phyloP scores from a whole-genome alignment of 1,140 invertebrate genomes.

The Panagrolaimus sp. region DNA sequence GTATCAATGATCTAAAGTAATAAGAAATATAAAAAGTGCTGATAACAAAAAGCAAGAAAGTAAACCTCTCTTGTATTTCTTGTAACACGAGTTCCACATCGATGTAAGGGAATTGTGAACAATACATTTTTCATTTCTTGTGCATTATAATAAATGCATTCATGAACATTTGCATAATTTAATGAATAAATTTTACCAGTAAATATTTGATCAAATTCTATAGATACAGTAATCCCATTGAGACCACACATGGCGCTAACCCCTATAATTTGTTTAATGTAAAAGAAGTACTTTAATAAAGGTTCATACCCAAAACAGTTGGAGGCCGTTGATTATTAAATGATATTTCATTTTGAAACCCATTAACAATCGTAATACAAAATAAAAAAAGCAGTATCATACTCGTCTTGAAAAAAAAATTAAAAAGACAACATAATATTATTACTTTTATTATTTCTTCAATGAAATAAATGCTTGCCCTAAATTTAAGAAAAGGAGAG shows the following conservation, averaged over 20 bases:
- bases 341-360: no score
- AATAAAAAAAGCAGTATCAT: no score
- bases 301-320: not conserved
- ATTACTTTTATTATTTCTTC: no score
- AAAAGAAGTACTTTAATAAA: not conserved
- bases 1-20: conserved; percentile 29
- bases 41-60: conserved; percentile 14
- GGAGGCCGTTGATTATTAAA: not conserved
- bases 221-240: conserved; percentile 51
- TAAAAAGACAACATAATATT: no score
- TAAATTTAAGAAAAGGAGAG: no score
- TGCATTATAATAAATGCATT: conserved; percentile 55
- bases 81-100: conserved; percentile 47
- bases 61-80: conserved; percentile 52
- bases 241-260: conserved; percentile 54
- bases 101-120: conserved; percentile 51
- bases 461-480: no score
- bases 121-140: conserved; percentile 44
- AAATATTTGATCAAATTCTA: conserved; percentile 51
- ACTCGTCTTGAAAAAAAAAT: no score
- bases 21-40: not conserved
- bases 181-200: conserved; percentile 52
- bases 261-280: conserved; percentile 20
- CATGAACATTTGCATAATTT: conserved; percentile 47
- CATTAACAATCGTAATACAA: no score